phyloP scores from a whole-genome alignment of 2,113 vertebrate genomes.

The Progne subis region DNA sequence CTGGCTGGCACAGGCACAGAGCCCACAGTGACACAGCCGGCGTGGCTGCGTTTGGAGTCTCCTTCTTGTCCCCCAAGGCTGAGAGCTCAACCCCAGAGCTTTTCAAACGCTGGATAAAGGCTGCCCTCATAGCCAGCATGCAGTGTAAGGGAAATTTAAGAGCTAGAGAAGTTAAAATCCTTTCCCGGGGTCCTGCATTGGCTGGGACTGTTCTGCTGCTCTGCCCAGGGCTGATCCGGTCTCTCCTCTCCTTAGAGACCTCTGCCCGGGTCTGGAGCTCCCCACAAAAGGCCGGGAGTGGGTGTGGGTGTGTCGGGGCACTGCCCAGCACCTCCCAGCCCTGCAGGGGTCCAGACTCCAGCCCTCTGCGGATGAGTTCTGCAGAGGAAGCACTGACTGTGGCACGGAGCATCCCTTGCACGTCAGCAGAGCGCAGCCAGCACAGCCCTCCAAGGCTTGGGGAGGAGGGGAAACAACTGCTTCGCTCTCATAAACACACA shows the following conservation, averaged over 20 bases:
- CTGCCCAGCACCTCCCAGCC: not conserved
- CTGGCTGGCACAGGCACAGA: not conserved
- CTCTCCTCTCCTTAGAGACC: not conserved
- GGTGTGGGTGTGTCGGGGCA: not conserved
- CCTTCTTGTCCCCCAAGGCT: not conserved
- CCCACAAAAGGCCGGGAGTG: not conserved
- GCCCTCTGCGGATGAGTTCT: not conserved
- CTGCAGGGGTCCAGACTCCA: not conserved
- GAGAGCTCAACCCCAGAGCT: not conserved
- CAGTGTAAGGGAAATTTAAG: not conserved
- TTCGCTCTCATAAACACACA: not conserved
- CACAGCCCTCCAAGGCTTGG: not conserved
- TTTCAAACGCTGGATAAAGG: not conserved
- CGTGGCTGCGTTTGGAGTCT: not conserved
- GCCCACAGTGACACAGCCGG: not conserved
- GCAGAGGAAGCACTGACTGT: not conserved
- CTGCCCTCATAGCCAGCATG: fast-evolving
- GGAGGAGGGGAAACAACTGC: not conserved
- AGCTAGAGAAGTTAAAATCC: not conserved
- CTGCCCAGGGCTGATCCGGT: not conserved
- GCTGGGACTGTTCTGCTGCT: not conserved
- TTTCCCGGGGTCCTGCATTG: not conserved
- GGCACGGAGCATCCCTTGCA: fast-evolving
- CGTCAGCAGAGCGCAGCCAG: not conserved
- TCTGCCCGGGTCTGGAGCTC: not conserved